These are phyloP conservation scores for Melinaea menophilus DNA, from an alignment of 2,888 invertebrate genomes.

Conservation along the genomic window DNA sequence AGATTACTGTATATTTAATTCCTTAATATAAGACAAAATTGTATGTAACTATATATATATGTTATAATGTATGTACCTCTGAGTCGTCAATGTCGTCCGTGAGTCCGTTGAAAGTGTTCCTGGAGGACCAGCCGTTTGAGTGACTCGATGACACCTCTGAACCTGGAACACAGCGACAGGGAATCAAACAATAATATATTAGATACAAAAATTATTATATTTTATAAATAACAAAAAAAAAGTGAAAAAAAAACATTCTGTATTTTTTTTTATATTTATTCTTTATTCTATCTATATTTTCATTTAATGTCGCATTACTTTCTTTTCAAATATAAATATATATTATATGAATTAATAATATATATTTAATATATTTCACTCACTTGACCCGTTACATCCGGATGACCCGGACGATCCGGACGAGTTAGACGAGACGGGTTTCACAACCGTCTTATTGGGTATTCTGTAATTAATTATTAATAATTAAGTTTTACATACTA, in stretches of 20 bases:
- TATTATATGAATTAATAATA: background rate
- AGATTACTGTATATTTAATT: too few relatives aligned
- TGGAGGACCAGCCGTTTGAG: slow-evolving; percentile 64
- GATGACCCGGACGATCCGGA: slow-evolving; percentile 69
- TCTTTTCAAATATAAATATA: too few relatives aligned
- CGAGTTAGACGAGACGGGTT: slow-evolving; percentile 67
- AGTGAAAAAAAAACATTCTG: too few relatives aligned
- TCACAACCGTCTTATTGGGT: slow-evolving; percentile 64
- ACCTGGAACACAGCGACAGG: slow-evolving; percentile 42
- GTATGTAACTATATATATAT: background rate
- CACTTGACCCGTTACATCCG: slow-evolving; percentile 65
- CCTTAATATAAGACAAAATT: background rate
- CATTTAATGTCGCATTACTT: too few relatives aligned
- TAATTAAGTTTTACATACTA: background rate
- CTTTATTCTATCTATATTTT: too few relatives aligned
- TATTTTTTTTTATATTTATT: too few relatives aligned
- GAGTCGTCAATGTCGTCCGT: slow-evolving; percentile 73
- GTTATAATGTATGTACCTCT: slow-evolving; percentile 55
- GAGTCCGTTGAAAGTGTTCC: slow-evolving; percentile 69
- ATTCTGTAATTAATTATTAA: slow-evolving; percentile 35
- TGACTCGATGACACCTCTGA: slow-evolving; percentile 57
- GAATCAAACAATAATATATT: background rate
- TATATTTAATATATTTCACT: slow-evolving; percentile 35
- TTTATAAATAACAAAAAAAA: too few relatives aligned
- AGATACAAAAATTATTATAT: background rate